Base-by-base conservation (phyloP, 2,113 vertebrate species). In the Hippocampus abdominalis region DNA sequence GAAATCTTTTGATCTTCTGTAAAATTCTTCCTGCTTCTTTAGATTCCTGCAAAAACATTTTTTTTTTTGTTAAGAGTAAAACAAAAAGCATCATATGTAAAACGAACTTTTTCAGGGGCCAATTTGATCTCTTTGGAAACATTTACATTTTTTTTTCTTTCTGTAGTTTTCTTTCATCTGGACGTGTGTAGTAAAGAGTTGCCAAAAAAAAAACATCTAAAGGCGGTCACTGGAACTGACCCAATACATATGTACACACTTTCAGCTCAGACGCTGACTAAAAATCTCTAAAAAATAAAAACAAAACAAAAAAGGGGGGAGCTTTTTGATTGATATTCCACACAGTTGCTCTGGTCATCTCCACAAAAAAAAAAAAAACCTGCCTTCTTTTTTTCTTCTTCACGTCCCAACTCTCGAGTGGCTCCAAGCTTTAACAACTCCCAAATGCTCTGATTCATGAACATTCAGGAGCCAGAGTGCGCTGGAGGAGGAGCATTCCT, bases 191-290 rank as follows among this genome's bases (percentile, higher is more conserved):
- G 91, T 93, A 93, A 94, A 94, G 91, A 92, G 91, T 83, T 91
- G 93, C 85, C 93, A 88, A 84, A 76, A 92, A 91, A 44, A 91
- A 91, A 92, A 88, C 90, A 93, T 92, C 93, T 95, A 93, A 93
- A 89, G 83, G 89, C 44, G 94, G 95, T 94, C 94, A 92, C 87
- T 94, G 94, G 82, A 95, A 96, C 93, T 94, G 94, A 96, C 95
- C 94, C 88, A 92, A 92, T 81, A 93, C 88, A 89, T 94, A 94
- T 96, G 91, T 95, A 95, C 94, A 97, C 60, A 82, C 57, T 87
- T 94, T 93, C 94, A 87, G 88, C 94, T 84, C 68, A 13, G 80
- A 44, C 82, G 94, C 94, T 89, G 91, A 92, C 91, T 92, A 91
- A 90, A 89, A 90, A 88, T 89, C 81, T 80, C 92, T 92, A 93